Evolutionary conservation across 2,797 vertebrate species (phyloP).

Genomic region (Pseudochirops corinnae): DNA sequence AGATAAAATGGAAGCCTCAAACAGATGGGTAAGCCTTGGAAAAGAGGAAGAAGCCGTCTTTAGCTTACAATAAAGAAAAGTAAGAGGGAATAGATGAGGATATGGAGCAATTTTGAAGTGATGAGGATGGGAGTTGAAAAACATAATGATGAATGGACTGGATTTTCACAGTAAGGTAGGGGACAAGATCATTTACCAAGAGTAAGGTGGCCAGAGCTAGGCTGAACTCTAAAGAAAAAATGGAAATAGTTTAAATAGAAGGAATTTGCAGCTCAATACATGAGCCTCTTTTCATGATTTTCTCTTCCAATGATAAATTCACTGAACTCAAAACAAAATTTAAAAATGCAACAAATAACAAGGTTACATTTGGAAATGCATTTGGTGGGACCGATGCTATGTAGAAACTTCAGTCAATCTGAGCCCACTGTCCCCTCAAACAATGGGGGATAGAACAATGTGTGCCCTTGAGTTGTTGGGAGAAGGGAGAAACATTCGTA

Average conservation of each 20-base stretch:
- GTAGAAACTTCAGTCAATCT: not conserved
- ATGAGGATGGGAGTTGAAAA: not conserved
- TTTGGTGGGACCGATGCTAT: not conserved
- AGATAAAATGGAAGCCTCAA: not conserved
- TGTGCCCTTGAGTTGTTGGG: no score
- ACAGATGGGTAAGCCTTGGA: not conserved
- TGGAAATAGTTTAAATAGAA: not conserved
- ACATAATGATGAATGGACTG: not conserved
- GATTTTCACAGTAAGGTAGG: not conserved
- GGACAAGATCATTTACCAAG: not conserved
- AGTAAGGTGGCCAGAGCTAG: not conserved
- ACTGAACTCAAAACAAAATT: not conserved
- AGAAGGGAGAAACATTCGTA: not conserved
- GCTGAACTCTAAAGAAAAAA: not conserved
- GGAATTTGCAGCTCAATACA: not conserved
- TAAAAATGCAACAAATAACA: not conserved
- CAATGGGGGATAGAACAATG: not conserved
- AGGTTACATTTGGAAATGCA: not conserved
- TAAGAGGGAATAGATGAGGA: not conserved
- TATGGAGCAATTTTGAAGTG: not conserved
- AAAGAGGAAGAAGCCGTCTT: not conserved
- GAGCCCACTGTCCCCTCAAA: not conserved
- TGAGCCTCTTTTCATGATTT: not conserved
- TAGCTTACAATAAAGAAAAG: not conserved
- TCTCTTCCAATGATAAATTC: not conserved